A percentile compares a stretch with the other conserved stretches of the same genome.
phyloP scores from a whole-genome alignment of 1,140 invertebrate species.

The Drosophila persimilis region DNA sequence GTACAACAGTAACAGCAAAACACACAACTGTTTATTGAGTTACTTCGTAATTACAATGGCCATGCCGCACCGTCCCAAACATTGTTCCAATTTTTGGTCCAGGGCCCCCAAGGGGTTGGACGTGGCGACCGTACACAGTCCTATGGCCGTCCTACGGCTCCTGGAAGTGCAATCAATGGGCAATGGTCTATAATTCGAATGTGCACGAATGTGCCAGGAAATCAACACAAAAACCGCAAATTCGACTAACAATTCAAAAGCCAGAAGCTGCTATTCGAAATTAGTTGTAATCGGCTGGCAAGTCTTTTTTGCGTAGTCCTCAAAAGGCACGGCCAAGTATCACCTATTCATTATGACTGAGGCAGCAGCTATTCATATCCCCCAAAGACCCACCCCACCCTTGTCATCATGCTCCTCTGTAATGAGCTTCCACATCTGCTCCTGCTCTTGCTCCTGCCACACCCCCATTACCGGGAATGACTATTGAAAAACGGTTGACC shows the following conservation, averaged over 20 bases:
- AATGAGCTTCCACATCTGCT: slow-evolving; percentile 53
- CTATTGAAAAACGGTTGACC: slow-evolving; percentile 69
- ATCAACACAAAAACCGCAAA: slow-evolving; percentile 49
- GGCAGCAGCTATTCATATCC: background rate
- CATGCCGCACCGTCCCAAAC: slow-evolving; percentile 23
- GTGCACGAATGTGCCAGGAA: slow-evolving; percentile 7
- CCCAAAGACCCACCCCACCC: slow-evolving; percentile 1
- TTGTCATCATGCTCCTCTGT: slow-evolving; percentile 4
- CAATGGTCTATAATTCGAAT: slow-evolving; percentile 21
- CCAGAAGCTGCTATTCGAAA: background rate
- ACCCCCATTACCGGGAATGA: slow-evolving; percentile 63
- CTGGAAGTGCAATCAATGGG: slow-evolving; percentile 1
- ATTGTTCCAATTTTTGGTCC: slow-evolving; percentile 28
- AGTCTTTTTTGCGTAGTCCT: background rate
- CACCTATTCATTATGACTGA: slow-evolving; percentile 37
- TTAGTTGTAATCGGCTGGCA: background rate
- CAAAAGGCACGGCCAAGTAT: slow-evolving; percentile 21
- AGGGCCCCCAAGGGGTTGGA: background rate
- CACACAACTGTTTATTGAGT: slow-evolving; percentile 40
- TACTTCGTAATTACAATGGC: slow-evolving; percentile 39
- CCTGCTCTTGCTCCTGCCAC: slow-evolving; percentile 24
- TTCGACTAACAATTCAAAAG: slow-evolving; percentile 10
- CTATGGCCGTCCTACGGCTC: background rate
- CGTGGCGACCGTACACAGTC: background rate
- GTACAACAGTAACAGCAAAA: slow-evolving; percentile 6